phyloP scores from a whole-genome alignment of 2,113 vertebrate species.

The Lanius ludovicianus region DNA sequence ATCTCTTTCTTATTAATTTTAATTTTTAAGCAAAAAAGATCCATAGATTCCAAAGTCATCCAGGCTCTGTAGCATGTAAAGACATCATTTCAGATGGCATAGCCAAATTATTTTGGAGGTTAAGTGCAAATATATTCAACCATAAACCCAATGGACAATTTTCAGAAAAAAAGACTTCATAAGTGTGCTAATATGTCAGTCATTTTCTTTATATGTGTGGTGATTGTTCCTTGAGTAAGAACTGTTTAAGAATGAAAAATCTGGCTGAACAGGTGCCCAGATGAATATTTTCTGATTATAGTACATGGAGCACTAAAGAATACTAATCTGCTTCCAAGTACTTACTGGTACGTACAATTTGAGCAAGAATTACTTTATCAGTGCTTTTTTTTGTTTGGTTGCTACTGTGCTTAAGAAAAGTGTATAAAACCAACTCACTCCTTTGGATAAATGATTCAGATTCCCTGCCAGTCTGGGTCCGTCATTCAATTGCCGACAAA shows the following conservation, averaged over 20 bases:
- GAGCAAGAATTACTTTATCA: background rate
- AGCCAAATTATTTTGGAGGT: background rate
- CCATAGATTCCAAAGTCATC: background rate
- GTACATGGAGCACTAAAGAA: background rate
- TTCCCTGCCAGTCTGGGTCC: too few relatives aligned
- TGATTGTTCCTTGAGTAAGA: background rate
- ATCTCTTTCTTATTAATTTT: background rate
- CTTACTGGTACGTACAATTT: background rate
- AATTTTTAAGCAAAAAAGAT: background rate
- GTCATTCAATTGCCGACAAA: too few relatives aligned
- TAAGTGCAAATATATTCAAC: background rate
- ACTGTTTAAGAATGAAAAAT: background rate
- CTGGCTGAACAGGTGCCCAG: fast-evolving
- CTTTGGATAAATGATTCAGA: too few relatives aligned
- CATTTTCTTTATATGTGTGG: background rate
- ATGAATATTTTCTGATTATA: background rate
- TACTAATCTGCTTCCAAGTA: background rate
- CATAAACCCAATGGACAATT: background rate
- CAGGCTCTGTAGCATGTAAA: background rate
- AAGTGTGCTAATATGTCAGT: background rate
- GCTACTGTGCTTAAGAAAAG: too few relatives aligned
- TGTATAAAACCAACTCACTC: too few relatives aligned
- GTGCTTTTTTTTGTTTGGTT: background rate
- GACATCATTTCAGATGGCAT: background rate
- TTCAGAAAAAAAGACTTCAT: background rate